A percentile compares a stretch with the other conserved stretches of the same genome.
These are phyloP conservation scores for Mohoua ochrocephala DNA, from an alignment of 2,113 vertebrate species.

Conservation along the genomic window DNA sequence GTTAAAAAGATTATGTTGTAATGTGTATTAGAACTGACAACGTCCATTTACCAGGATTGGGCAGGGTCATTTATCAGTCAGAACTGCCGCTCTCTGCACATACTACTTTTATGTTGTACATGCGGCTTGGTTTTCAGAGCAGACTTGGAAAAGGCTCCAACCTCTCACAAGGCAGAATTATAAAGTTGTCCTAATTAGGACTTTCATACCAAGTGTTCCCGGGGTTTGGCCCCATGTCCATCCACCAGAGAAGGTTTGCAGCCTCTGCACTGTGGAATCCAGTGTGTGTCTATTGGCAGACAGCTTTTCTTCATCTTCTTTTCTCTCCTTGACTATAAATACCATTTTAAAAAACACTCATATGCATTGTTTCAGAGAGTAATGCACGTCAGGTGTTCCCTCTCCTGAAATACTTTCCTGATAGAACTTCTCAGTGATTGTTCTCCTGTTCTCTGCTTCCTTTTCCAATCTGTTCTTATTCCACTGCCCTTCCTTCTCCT, in stretches of 20 bases:
- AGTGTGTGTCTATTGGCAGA: neutral
- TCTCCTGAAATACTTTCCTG: neutral
- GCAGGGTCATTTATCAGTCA: neutral
- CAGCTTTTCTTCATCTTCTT: neutral
- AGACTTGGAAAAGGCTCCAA: neutral
- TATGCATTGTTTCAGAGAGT: neutral
- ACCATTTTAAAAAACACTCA: neutral
- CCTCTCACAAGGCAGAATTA: neutral
- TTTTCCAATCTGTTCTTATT: neutral
- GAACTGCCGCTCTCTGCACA: neutral
- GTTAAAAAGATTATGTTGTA: neutral
- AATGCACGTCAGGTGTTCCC: neutral
- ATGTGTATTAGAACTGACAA: neutral
- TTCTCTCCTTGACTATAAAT: neutral
- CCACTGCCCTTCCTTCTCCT: neutral
- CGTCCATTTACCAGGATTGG: neutral
- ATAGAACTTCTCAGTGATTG: neutral
- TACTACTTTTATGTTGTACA: neutral
- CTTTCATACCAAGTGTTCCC: neutral
- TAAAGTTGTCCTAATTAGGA: neutral
- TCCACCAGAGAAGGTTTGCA: neutral
- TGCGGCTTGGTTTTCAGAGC: neutral
- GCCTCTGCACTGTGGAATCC: neutral
- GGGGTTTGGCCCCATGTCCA: neutral
- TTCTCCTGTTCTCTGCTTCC: neutral